Base-by-base conservation (phyloP, 2,888 invertebrate species). In the Eupithecia subfuscata region DNA sequence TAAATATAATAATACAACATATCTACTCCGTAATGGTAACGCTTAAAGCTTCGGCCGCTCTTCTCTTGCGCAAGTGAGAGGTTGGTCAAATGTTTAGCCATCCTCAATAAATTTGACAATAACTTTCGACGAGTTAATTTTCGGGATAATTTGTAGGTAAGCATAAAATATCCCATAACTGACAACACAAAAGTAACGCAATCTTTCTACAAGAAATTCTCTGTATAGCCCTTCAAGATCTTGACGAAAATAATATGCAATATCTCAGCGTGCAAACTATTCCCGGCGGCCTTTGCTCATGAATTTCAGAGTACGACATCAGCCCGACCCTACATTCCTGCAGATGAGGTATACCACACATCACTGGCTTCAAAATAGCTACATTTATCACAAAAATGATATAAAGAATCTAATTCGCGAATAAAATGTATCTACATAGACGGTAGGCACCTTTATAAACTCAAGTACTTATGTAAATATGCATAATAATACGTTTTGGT, bases 271-370 rank as follows among this genome's bases (percentile, higher is more conserved):
- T 71, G 70, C 48, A 71, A 70, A 75, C 70, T 75, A 78, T 76
- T 73, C 79, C 71, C 78, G 70, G 71, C 71, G 75, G 79, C 48
- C 73, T 73, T 75, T 60, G 60, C 78, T 80, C 81, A 81, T 81
- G 80, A 81, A 81, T 80, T 77, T 77, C 70, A 74, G 56, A 81
- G 75, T 65, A 76, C 43, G 68, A 43, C 56, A 74, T 78, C 75
- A 79, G 79, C 74, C 74, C 73, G 74, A 74, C 74, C 73, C 73
- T 71, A 72, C 75, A 65, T 76, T 71, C 71, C 63, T 30, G 7
- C 30, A 22, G 34, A 48, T 25, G 22, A 71, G 68, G 22, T 45
- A 60, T 75, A 68, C 37, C 48, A 37, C 12, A 12, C 45, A 43
- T 64, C 34, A 8, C 8, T 7, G 34, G 12, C 67, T 43, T 25